Evolutionary conservation across 2,113 vertebrate species (phyloP).

Genomic region (Parus major): DNA sequence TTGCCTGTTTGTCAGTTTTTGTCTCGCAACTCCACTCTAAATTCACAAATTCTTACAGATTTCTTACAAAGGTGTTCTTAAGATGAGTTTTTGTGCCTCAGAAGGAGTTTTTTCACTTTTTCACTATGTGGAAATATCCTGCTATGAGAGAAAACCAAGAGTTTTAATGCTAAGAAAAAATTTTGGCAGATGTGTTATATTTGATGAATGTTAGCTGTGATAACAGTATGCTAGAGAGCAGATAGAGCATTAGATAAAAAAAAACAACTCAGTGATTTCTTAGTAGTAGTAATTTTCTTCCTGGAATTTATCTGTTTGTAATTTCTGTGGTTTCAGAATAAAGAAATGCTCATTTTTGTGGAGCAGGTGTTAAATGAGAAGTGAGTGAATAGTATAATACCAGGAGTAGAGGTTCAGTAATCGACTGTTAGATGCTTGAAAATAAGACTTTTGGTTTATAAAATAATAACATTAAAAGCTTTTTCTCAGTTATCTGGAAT

Average conservation of each 20-base stretch:
- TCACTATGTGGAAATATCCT: neutral
- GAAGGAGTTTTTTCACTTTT: neutral
- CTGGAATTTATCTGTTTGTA: neutral
- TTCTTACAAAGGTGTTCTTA: neutral
- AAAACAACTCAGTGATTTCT: neutral
- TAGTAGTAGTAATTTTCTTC: neutral
- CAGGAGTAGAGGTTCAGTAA: neutral
- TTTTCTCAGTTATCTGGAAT: neutral
- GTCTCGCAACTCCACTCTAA: neutral
- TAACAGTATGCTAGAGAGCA: neutral
- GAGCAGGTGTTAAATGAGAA: neutral
- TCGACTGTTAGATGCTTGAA: rapidly evolving
- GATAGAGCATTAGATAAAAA: neutral
- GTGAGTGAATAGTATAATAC: neutral
- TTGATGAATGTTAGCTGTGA: neutral
- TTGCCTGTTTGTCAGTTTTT: neutral
- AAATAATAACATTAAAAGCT: neutral
- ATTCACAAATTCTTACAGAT: neutral
- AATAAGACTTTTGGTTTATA: neutral
- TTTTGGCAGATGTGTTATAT: neutral
- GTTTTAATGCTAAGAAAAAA: neutral
- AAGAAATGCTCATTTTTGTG: neutral
- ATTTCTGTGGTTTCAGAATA: neutral
- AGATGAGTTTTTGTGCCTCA: neutral
- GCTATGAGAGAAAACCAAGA: neutral